phyloP scores from a whole-genome alignment of 64 coral and sea anemone species.

The Porites lutea region DNA sequence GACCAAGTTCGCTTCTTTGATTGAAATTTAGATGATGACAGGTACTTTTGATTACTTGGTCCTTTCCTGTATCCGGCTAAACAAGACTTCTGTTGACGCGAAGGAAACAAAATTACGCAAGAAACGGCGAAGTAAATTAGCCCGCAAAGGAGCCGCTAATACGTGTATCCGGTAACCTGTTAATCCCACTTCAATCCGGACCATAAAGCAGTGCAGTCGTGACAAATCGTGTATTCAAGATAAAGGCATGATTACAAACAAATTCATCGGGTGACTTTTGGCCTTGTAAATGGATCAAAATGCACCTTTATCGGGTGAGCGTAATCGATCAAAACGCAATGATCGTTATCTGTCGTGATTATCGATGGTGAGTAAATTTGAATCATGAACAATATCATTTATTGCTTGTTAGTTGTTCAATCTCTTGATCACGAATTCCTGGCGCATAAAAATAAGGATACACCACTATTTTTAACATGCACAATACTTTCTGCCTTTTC shows the following conservation, averaged over 20 bases:
- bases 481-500: not conserved
- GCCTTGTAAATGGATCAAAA: not conserved
- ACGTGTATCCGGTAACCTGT: not conserved
- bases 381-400: constrained; percentile 30
- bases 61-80: not conserved
- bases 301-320: not conserved
- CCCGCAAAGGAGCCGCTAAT: not conserved
- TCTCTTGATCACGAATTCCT: not conserved
- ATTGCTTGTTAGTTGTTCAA: constrained; percentile 18
- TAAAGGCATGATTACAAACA: constrained; percentile 1
- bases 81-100: not conserved
- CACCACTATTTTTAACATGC: constrained; percentile 6
- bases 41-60: not conserved
- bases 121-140: not conserved
- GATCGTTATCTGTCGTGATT: constrained; percentile 17
- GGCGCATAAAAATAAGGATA: not conserved
- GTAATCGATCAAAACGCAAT: not conserved
- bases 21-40: constrained; percentile 7
- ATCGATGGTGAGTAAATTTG: not conserved
- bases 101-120: not conserved
- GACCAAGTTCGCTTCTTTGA: not conserved
- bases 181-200: constrained; percentile 15
- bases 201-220: not conserved
- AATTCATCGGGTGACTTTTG: not conserved
- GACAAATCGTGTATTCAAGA: not conserved